phyloP scores from a whole-genome alignment of 2,797 vertebrate genomes.

The Ammospiza maritima region DNA sequence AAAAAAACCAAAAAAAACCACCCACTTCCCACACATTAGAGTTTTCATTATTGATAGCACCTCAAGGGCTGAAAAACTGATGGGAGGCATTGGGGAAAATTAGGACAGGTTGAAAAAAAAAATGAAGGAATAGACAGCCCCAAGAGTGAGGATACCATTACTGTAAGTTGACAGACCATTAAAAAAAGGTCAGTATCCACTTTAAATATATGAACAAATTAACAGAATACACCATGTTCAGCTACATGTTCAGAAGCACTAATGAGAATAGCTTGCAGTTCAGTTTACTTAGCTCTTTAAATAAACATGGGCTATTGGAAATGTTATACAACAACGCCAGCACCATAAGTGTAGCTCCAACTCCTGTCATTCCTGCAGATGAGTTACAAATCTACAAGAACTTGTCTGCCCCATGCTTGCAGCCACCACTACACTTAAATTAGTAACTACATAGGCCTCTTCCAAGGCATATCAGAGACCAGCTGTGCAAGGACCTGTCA shows the following conservation, averaged over 20 bases:
- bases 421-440: constrained; percentile 85
- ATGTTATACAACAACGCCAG: constrained; percentile 65
- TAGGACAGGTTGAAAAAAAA: background rate
- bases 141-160: constrained; percentile 18
- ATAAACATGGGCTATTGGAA: constrained; percentile 74
- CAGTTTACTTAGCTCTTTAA: constrained; percentile 72
- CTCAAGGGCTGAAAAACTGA: constrained; percentile 1
- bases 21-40: background rate
- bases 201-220: constrained; percentile 61
- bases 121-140: background rate
- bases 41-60: constrained; percentile 4
- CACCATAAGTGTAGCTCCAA: constrained; percentile 65
- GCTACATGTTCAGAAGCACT: constrained; percentile 49
- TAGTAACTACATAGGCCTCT: constrained; percentile 84
- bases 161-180: constrained; percentile 33
- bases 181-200: constrained; percentile 12
- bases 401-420: constrained; percentile 75
- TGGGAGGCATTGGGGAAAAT: constrained; percentile 16
- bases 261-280: constrained; percentile 67
- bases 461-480: constrained; percentile 83
- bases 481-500: constrained; percentile 94
- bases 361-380: constrained; percentile 75
- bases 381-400: constrained; percentile 75
- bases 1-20: background rate
- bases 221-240: constrained; percentile 46